Evolutionary conservation across 1,140 invertebrate genomes (phyloP).

Genomic region (Phocides pigmalion): DNA sequence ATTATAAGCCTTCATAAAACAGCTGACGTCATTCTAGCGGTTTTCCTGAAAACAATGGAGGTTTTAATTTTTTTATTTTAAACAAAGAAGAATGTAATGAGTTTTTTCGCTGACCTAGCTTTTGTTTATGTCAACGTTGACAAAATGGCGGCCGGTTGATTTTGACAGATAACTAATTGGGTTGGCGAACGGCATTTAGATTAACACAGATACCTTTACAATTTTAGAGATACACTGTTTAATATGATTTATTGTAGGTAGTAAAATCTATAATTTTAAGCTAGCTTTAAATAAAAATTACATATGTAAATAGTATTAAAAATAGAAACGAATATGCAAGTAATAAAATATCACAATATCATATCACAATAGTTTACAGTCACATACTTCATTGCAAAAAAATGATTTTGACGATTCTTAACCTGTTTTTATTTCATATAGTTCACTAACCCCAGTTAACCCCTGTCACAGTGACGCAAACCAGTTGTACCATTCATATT

Average conservation of each 20-base stretch:
- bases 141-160: slow-evolving; percentile 9
- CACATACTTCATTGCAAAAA: no score
- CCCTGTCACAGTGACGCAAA: not conserved
- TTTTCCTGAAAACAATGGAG: slow-evolving; percentile 3
- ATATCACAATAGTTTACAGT: no score
- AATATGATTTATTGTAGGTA: slow-evolving; percentile 1
- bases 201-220: not conserved
- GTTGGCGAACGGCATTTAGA: not conserved
- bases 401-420: not conserved
- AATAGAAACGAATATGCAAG: no score
- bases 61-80: not conserved
- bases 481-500: not conserved
- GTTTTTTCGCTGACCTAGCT: slow-evolving; percentile 10
- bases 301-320: no score
- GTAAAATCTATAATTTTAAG: no score
- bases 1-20: slow-evolving; percentile 7
- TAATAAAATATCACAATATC: no score
- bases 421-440: not conserved
- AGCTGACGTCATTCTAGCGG: not conserved
- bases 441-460: not conserved
- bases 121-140: slow-evolving; percentile 14
- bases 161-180: slow-evolving; percentile 17
- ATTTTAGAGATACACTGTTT: not conserved
- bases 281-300: no score
- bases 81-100: slow-evolving; percentile 16